phyloP scores from a whole-genome alignment of 2,113 vertebrate species.

The Aleadryas rufinucha region DNA sequence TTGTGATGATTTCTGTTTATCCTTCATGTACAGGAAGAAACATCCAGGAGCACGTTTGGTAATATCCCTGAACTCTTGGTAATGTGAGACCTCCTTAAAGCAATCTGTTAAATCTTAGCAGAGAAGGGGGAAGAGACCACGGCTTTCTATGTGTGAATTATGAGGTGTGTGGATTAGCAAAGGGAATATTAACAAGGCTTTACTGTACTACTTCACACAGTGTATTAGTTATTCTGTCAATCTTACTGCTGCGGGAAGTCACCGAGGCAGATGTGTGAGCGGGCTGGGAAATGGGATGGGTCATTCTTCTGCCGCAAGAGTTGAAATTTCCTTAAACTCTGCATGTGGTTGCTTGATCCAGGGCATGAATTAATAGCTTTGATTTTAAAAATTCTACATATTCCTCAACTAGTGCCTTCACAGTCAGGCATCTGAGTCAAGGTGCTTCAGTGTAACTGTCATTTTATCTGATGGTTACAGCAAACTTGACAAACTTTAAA shows the following conservation, averaged over 20 bases:
- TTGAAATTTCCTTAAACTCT: neutral
- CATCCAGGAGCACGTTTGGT: neutral
- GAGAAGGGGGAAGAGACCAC: neutral
- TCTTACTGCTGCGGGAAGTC: neutral
- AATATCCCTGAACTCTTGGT: neutral
- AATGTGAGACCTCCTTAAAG: conserved; percentile 1
- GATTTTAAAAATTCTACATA: neutral
- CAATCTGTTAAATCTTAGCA: neutral
- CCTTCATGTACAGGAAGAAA: neutral
- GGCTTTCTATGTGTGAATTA: conserved; percentile 20
- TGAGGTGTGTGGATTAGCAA: neutral
- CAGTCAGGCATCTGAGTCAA: neutral
- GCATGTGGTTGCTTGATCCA: neutral
- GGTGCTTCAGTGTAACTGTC: neutral
- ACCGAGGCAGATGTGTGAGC: neutral
- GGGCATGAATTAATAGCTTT: neutral
- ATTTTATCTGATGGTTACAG: neutral
- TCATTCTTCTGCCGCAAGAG: neutral
- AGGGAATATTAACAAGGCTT: conserved; percentile 22
- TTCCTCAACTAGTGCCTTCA: neutral
- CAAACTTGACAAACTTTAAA: neutral
- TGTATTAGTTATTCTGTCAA: conserved; percentile 1
- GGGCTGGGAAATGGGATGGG: neutral
- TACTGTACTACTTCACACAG: neutral
- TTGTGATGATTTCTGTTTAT: neutral